Conservation (phyloP, 23 tunicate species). For the Ciona savignyi region DNA sequence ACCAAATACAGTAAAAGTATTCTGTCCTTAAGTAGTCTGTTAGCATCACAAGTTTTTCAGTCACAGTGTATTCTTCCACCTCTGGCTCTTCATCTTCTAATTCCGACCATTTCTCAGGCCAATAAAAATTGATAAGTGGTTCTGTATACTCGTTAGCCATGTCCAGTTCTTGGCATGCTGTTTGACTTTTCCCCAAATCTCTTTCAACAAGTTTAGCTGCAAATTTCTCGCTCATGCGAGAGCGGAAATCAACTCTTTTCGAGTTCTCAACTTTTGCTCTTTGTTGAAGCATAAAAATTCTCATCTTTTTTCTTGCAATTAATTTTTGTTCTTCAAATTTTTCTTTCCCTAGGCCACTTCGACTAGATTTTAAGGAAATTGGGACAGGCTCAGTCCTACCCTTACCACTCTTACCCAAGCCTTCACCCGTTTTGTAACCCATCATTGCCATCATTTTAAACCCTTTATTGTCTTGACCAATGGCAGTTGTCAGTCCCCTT, state of each 20-base stretch:
- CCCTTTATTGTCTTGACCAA: constrained; percentile 61
- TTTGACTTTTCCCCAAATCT: constrained; percentile 80
- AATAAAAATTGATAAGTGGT: constrained; percentile 56
- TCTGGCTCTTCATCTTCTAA: constrained; percentile 4
- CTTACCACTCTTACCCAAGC: constrained; percentile 64
- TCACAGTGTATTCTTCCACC: constrained; percentile 16
- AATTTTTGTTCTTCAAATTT: constrained; percentile 39
- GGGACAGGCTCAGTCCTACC: constrained; percentile 86
- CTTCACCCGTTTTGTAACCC: constrained; percentile 86
- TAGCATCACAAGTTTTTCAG: constrained; percentile 48
- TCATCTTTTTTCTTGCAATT: constrained; percentile 22
- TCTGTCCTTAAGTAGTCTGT: constrained; percentile 54
- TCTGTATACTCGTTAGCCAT: constrained; percentile 6
- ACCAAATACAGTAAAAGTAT: constrained; percentile 90
- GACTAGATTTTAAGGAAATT: constrained; percentile 46
- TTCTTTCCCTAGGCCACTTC: constrained; percentile 82
- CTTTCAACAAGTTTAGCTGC: constrained; percentile 30
- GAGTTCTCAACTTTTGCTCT: constrained; percentile 34
- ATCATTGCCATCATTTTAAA: constrained; percentile 84
- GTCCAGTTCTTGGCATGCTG: constrained; percentile 61
- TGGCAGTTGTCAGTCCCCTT: constrained; percentile 53
- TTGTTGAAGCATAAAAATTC: constrained; percentile 19
- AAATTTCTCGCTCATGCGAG: constrained; percentile 64
- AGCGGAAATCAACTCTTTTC: constrained; percentile 52
- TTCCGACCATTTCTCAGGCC: constrained; percentile 25